Evolutionary conservation across 2,888 invertebrate species (phyloP).

Genomic region (Rhabditoides inermis): DNA sequence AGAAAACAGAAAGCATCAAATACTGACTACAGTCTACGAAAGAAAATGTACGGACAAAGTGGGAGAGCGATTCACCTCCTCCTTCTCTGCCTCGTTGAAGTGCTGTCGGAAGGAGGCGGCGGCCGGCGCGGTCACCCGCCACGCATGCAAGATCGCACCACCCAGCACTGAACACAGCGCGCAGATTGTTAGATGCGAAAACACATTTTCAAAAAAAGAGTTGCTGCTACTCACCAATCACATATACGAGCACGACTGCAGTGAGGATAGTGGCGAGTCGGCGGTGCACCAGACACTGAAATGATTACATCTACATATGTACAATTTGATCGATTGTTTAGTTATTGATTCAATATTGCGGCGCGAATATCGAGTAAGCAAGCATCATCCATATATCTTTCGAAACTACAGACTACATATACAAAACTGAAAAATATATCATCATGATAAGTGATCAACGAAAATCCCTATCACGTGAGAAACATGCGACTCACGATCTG

Average conservation of each 20-base stretch:
- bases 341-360: too few species aligned
- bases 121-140: constrained; percentile 15
- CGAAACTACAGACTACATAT: not conserved
- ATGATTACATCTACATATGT: too few species aligned
- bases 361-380: not conserved
- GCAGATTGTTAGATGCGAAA: too few species aligned
- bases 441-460: not conserved
- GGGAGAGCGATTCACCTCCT: not conserved
- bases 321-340: too few species aligned
- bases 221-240: too few species aligned
- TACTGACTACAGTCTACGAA: not conserved
- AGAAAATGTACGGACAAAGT: not conserved
- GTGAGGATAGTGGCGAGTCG: constrained; percentile 27
- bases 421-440: not conserved
- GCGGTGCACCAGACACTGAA: constrained; percentile 28
- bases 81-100: constrained; percentile 21
- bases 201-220: too few species aligned
- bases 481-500: constrained; percentile 39
- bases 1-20: too few species aligned
- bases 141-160: too few species aligned
- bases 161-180: too few species aligned
- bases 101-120: constrained; percentile 21
- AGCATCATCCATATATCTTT: too few species aligned
- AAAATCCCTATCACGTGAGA: not conserved
- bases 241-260: constrained; percentile 14